Base-by-base conservation (phyloP, 2,797 vertebrate genomes). In the Silurus lanzhouensis region DNA sequence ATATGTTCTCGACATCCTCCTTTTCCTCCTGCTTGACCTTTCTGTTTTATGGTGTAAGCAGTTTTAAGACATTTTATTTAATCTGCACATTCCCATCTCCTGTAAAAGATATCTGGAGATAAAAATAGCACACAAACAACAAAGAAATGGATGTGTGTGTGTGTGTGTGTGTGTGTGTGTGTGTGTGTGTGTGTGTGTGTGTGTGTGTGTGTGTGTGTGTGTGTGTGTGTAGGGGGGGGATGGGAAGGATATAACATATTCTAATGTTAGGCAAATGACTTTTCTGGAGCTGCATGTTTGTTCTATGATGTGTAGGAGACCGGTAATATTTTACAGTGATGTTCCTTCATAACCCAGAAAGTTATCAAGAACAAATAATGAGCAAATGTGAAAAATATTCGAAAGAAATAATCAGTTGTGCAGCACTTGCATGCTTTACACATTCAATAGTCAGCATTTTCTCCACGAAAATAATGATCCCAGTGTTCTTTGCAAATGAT, bases 1-100 rank as follows among this genome's bases (percentile, higher is more conserved):
- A 68, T 44, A 70, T 61, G 61, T 38, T 77, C 72, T 58, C 63
- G 44, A 79, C 10, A 79, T n/a, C 6, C 27, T 19, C 6, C 7
- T 1, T 44, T 61, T 38, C 19, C 25, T 38, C 58, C 6, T 20
- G 38, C 31, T 63, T 79, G 76, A 79, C 58, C 31, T 63, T 38
- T 79, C 76, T 5, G 13, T 79, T 63, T 10, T 79, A 79, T 46
- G 58, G 44, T 79, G 58, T 79, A 63, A 22, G 31, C 20, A 61
- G 12, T 44, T 79, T 31, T 31, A 79, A 61, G 20, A 44, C 20
- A 63, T 79, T 63, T 79, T 79, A 60, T 61, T 78, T 10, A 61
- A 78, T 60, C 10, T 38, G 57, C 57, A 38, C 17, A 60, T 44
- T 77, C 57, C 75, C 27, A 38, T 5, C 25, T 38, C 55, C 55